Base-by-base conservation (phyloP, 2,113 vertebrate species). In the Oplegnathus fasciatus region DNA sequence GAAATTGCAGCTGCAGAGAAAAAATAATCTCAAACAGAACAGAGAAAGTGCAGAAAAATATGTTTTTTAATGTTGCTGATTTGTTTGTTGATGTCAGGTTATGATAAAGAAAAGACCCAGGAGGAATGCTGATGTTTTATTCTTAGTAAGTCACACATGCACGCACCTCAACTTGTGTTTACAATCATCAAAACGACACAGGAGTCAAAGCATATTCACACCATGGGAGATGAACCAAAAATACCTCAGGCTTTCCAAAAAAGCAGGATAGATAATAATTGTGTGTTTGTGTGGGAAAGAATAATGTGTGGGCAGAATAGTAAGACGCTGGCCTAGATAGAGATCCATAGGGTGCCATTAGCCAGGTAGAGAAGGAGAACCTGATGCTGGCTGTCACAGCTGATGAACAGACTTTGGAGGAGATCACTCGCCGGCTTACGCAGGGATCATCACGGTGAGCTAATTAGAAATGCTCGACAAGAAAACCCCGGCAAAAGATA, bases 331-430 rank as follows among this genome's bases (percentile, higher is more conserved):
- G 76, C 91, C 90, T 90, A 90, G 85, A 92, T 90, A 85, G 34
- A 80, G 82, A 90, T 91, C 89, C 86, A 88, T 67, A 83, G 90
- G 87, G 89, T 89, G 78, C 82, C 83, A 90, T 92, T 92, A 90
- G 79, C 48, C 83, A 79, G 72, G 85, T 90, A 88, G 68, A 48
- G 81, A 80, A 54, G 54, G 66, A 64, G 57, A 84, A 86, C 57
- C 55, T 85, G 82, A 83, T 72, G 78, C 61, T 78, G 22, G 15
- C 85, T 87, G 88, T 89, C 89, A 90, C 72, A 81, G 65, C 69
- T 89, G 80, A 88, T 83, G 69, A 93, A 83, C 68, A 77, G 40
- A 62, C 60, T 81, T 80, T 34, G 66, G n/a, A 52, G 11, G 54
- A 86, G 86, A 88, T 90, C 83, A 86, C 75, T 89, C 26, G 11